Conservation (phyloP, 2,797 vertebrate species). For the Natrix natrix region DNA sequence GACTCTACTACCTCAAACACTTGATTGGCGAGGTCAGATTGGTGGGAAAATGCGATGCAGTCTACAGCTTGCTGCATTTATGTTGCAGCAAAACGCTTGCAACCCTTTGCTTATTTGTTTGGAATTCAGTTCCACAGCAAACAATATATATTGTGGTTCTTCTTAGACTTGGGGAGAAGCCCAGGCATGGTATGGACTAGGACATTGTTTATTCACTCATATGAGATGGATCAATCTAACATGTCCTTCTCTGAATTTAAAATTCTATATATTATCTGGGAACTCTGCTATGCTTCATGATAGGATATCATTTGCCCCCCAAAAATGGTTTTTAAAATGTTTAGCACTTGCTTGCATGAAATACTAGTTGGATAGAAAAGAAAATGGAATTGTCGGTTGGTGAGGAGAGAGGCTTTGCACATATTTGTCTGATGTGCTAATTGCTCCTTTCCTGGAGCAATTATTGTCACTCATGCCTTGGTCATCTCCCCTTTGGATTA, state of each 20-base stretch:
- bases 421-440: not conserved
- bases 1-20: constrained; percentile 65
- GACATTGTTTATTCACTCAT: not conserved
- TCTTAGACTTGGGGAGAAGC: not conserved
- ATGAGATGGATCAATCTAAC: not conserved
- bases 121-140: not conserved
- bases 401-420: not conserved
- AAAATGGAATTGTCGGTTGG: not conserved
- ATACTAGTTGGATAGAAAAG: not conserved
- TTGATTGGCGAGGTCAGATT: constrained; percentile 66
- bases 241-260: not conserved
- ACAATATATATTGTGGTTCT: not conserved
- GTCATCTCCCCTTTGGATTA: not conserved
- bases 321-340: not conserved
- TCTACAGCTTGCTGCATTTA: constrained; percentile 32
- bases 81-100: constrained; percentile 57
- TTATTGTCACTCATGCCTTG: not conserved
- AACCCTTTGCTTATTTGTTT: not conserved
- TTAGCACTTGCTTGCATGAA: not conserved
- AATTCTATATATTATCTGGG: not conserved
- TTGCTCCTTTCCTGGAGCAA: not conserved
- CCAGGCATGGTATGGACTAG: not conserved
- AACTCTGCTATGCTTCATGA: not conserved
- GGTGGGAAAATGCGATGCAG: constrained; percentile 40
- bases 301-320: not conserved